Evolutionary conservation across 2,797 vertebrate genomes (phyloP).

Genomic region (Eleutherodactylus coqui): DNA sequence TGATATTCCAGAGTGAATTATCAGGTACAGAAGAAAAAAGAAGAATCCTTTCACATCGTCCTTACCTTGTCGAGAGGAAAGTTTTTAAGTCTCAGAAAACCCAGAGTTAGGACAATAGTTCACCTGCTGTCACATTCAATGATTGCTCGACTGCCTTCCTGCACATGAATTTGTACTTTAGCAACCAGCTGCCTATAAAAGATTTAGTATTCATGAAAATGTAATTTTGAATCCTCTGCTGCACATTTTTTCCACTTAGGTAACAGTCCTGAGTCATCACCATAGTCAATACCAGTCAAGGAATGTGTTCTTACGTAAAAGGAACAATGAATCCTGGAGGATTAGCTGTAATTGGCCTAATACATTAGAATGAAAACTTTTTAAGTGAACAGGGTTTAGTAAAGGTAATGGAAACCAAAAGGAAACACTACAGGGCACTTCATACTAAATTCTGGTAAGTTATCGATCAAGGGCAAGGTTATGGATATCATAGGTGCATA

Average conservation of each 20-base stretch:
- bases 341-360: conserved; percentile 9
- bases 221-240: conserved; percentile 30
- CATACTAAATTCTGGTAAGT: not conserved
- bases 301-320: conserved; percentile 30
- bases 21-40: not conserved
- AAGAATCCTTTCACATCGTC: not conserved
- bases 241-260: conserved; percentile 24
- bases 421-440: not conserved
- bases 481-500: not conserved
- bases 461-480: too few relatives aligned
- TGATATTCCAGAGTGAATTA: not conserved
- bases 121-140: conserved; percentile 32
- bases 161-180: conserved; percentile 19
- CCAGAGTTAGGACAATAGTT: conserved; percentile 16
- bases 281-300: conserved; percentile 28
- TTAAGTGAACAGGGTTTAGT: too few relatives aligned
- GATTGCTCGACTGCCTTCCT: not conserved
- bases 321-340: conserved; percentile 22
- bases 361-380: not conserved
- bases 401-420: not conserved
- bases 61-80: not conserved
- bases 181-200: conserved; percentile 23
- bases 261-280: conserved; percentile 37
- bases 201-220: conserved; percentile 35
- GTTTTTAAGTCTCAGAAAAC: not conserved